Evolutionary conservation across 2,797 vertebrate genomes (phyloP), one percentile per base, ranked within the genome.

Genomic region (Nannoperca australis): DNA sequence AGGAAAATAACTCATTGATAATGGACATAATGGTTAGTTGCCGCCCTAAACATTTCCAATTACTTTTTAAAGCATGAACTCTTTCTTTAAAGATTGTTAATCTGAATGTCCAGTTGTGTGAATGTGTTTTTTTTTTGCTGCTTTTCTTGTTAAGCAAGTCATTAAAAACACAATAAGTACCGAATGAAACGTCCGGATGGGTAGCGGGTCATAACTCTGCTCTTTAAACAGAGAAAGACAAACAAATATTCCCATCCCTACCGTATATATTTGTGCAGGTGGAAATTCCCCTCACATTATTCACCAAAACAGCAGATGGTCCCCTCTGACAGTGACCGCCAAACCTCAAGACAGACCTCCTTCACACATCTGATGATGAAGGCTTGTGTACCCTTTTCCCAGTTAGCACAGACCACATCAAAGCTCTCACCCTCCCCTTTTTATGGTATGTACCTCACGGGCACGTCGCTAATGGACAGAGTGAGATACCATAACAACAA

Each of bases 261-360:
- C 30, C 0, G 24, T 44, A 27, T 0, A 27, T 0, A 66, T n/a
- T 24, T 78, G 20, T 58, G 50, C 67, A 89, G 82, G 64, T 90
- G 78, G 65, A 86, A 74, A 88, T 85, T 68, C 70, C 70, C 78
- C 56, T 15, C 70, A 70, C 49, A 70, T 81, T 84, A 81, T 82
- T 66, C 69, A 88, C 73, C 77, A 86, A 79, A 87, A 86, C 84
- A 92, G 76, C 91, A 95, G 92, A 94, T 94, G 92, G 92, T 87
- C 73, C 59, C 53, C 51, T 73, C 63, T 84, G 83, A 92, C 84
- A 78, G 85, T 66, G 82, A 84, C 70, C 81, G 85, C 82, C 71
- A 83, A 87, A 89, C 79, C 87, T 88, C 76, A 79, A 89, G 88
- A 85, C 88, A 78, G 67, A 84, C 76, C 76, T 81, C 55, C 84